These are phyloP conservation scores for Bellardia bayeri DNA, from an alignment of 2,888 invertebrate genomes.

Conservation along the genomic window DNA sequence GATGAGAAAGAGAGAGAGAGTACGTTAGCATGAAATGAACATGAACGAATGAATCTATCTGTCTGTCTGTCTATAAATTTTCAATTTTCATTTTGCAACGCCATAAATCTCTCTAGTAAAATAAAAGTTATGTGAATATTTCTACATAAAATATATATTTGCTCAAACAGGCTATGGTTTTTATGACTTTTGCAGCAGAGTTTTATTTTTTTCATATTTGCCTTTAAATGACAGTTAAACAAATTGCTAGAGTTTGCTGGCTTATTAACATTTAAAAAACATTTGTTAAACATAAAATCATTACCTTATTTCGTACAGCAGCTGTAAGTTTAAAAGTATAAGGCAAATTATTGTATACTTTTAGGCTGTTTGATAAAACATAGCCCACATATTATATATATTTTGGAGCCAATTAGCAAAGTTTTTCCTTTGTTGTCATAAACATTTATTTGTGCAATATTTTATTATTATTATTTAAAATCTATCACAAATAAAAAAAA, in stretches of 20 bases:
- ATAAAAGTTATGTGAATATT: slow-evolving; percentile 49
- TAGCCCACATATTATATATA: background rate
- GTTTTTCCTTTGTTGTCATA: slow-evolving; percentile 8
- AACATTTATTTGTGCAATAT: slow-evolving; percentile 26
- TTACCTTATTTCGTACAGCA: background rate
- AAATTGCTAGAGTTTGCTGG: slow-evolving; percentile 20
- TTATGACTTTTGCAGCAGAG: slow-evolving; percentile 31
- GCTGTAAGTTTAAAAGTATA: background rate
- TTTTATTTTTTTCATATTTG: background rate
- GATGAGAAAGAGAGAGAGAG: background rate
- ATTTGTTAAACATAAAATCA: slow-evolving; percentile 38
- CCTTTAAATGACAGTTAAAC: slow-evolving; percentile 19
- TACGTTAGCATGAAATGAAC: background rate
- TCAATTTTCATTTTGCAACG: slow-evolving; percentile 61
- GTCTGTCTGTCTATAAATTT: slow-evolving; percentile 54
- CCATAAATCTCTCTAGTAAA: slow-evolving; percentile 60
- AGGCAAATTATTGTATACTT: slow-evolving; percentile 9
- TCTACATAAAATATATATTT: background rate
- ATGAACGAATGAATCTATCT: background rate
- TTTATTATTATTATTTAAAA: slow-evolving; percentile 17
- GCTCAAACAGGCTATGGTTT: slow-evolving; percentile 14
- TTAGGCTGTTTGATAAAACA: background rate
- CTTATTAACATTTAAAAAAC: slow-evolving; percentile 34
- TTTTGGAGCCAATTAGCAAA: slow-evolving; percentile 27
- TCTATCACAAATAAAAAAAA: background rate